These are phyloP conservation scores for Enteromius trimaculatus DNA, from an alignment of 2,797 vertebrate genomes.

Conservation along the genomic window DNA sequence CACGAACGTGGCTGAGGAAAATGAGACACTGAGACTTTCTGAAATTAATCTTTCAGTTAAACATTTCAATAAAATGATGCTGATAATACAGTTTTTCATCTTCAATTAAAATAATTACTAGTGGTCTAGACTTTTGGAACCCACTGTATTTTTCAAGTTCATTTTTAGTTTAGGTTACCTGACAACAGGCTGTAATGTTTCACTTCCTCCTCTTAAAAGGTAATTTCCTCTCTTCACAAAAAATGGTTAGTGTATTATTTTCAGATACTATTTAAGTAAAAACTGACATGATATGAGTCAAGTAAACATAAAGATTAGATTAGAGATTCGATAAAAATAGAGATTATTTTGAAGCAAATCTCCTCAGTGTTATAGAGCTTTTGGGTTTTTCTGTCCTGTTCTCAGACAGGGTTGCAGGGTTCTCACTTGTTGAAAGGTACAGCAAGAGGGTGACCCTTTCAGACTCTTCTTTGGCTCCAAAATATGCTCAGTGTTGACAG, in stretches of 20 bases:
- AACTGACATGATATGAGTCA: background rate
- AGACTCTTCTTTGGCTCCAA: constrained; percentile 25
- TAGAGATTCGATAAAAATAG: no score
- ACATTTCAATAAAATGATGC: background rate
- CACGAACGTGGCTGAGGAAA: background rate
- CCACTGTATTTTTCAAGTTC: background rate
- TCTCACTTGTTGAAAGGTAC: background rate
- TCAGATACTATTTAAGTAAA: background rate
- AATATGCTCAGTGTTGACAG: constrained; percentile 33
- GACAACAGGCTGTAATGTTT: background rate
- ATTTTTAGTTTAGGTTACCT: background rate
- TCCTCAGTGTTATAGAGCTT: background rate
- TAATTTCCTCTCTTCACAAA: background rate
- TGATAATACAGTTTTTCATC: background rate
- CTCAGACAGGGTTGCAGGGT: background rate
- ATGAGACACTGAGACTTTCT: background rate
- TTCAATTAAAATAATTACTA: no score
- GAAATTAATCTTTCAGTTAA: background rate
- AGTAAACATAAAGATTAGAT: background rate
- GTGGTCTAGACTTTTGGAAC: background rate
- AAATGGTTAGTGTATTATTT: background rate
- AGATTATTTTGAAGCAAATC: background rate
- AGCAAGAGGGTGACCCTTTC: constrained; percentile 6
- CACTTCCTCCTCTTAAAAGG: background rate
- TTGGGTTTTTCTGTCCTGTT: constrained; percentile 2